These are phyloP conservation scores for Tinamus major DNA, from an alignment of 2,797 vertebrate species.

Conservation along the genomic window DNA sequence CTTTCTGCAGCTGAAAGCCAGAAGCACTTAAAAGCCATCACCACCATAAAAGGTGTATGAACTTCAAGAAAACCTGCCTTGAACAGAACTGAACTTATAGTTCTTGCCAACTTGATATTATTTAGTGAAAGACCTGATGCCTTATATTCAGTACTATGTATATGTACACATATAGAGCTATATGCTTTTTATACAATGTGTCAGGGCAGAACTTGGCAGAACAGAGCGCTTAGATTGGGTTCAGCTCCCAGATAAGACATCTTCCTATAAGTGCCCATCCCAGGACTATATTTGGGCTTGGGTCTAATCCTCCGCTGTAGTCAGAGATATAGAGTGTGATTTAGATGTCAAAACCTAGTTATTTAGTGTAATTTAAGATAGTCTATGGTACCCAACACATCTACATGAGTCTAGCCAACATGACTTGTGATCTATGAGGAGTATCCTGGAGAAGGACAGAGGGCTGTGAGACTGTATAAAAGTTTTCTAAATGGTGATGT, in stretches of 20 bases:
- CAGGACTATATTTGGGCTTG: background rate
- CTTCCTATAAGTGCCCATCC: background rate
- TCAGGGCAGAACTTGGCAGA: background rate
- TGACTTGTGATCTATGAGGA: background rate
- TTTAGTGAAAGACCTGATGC: background rate
- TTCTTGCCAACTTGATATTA: background rate
- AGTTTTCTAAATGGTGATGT: background rate
- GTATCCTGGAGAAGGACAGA: background rate
- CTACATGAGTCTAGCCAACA: background rate
- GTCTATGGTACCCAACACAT: accelerated
- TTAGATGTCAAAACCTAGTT: background rate
- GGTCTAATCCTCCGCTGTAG: accelerated
- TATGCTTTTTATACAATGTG: background rate
- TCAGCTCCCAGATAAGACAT: background rate
- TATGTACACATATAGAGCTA: background rate
- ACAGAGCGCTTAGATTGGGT: background rate
- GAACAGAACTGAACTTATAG: background rate
- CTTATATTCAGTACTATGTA: background rate
- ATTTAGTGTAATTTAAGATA: background rate
- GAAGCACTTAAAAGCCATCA: background rate
- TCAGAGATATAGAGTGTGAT: background rate
- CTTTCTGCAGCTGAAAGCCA: background rate
- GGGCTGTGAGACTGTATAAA: background rate
- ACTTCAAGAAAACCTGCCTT: background rate
- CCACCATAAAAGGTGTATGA: background rate